Evolutionary conservation across 2,113 vertebrate species (phyloP).

Genomic region (Pungitius pungitius): DNA sequence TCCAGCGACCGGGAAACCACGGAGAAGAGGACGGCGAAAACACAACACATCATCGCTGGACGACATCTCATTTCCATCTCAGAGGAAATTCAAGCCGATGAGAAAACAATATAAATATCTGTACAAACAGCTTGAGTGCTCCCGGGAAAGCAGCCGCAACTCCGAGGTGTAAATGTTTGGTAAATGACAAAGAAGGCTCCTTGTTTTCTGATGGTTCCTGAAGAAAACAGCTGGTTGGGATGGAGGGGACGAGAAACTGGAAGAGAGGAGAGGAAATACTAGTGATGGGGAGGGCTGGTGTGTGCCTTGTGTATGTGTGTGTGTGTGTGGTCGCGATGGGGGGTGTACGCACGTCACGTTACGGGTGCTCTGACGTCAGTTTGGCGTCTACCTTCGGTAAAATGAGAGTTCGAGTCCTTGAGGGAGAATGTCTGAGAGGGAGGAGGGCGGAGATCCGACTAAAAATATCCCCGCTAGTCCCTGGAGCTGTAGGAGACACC

Average conservation of each 20-base stretch:
- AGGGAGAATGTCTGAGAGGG: constrained; percentile 41
- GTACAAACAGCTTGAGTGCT: constrained; percentile 12
- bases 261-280: constrained; percentile 62
- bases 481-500: background rate
- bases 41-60: constrained; percentile 78
- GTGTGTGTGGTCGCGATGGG: constrained; percentile 73
- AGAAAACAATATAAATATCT: constrained; percentile 25
- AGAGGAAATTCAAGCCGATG: constrained; percentile 62
- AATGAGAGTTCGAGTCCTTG: constrained; percentile 78
- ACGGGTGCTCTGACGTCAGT: constrained; percentile 93
- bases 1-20: constrained; percentile 49
- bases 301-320: constrained; percentile 62
- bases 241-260: constrained; percentile 45
- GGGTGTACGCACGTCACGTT: constrained; percentile 88
- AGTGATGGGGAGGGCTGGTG: constrained; percentile 48
- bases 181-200: background rate
- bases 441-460: constrained; percentile 45
- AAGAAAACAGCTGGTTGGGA: constrained; percentile 44
- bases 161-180: constrained; percentile 1
- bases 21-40: constrained; percentile 71
- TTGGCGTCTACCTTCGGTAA: constrained; percentile 83
- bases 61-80: constrained; percentile 86
- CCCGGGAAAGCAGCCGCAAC: constrained; percentile 7
- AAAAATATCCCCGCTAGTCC: constrained; percentile 72
- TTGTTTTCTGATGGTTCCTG: constrained; percentile 7